phyloP scores from a whole-genome alignment of 2,797 vertebrate species.

The Hoplostethus atlanticus region DNA sequence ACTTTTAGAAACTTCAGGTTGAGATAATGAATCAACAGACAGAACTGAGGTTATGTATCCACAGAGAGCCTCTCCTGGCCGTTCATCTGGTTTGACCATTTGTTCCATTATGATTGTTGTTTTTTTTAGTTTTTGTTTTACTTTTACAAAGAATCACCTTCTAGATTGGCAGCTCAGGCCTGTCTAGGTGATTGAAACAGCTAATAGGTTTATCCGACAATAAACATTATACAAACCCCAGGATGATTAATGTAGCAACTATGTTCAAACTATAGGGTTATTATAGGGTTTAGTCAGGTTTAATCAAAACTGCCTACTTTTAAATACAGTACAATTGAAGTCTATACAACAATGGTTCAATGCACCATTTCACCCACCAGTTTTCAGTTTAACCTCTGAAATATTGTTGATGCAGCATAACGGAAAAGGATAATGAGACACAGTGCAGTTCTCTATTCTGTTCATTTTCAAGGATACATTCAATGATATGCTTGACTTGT shows the following conservation, averaged over 20 bases:
- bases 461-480: conserved; percentile 30
- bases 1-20: conserved; percentile 69
- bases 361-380: conserved; percentile 27
- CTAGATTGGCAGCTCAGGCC: conserved; percentile 20
- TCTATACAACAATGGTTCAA: conserved; percentile 26
- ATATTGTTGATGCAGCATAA: conserved; percentile 31
- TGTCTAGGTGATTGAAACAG: background rate
- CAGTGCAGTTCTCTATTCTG: conserved; percentile 46
- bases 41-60: conserved; percentile 54
- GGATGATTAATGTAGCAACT: background rate
- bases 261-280: conserved; percentile 3
- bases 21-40: conserved; percentile 78
- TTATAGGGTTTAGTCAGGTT: conserved; percentile 37
- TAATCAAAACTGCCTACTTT: conserved; percentile 48
- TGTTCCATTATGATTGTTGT: conserved; percentile 27
- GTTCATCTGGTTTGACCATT: conserved; percentile 74
- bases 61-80: conserved; percentile 46
- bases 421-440: conserved; percentile 47
- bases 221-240: background rate
- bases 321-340: conserved; percentile 8
- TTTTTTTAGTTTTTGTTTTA: conserved; percentile 8
- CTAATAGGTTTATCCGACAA: background rate
- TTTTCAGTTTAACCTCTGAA: conserved; percentile 27
- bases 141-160: conserved; percentile 11
- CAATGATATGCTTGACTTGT: conserved; percentile 53